Percentiles rank a stretch among this genome's conserved stretches.
Evolutionary conservation across 1,140 invertebrate genomes (phyloP).

Genomic region (Cryptotermes secundus): DNA sequence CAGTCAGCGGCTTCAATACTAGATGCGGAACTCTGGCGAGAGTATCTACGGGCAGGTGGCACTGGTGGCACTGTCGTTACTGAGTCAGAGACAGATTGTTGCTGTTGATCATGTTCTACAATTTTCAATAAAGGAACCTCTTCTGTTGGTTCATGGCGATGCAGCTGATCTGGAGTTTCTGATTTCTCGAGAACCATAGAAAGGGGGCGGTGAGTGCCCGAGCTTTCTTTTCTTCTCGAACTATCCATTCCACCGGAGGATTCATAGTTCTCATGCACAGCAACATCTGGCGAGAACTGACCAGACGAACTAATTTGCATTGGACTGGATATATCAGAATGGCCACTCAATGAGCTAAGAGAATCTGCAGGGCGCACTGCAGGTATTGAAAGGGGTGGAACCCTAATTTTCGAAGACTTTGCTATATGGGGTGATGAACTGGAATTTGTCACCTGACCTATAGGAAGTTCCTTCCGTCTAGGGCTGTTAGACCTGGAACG

Average conservation of each 20-base stretch:
- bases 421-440: neutral
- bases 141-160: neutral
- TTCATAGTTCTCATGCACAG: conserved; percentile 28
- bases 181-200: conserved; percentile 44
- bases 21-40: conserved; percentile 33
- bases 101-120: no score
- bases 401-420: neutral
- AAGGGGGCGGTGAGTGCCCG: conserved; percentile 38
- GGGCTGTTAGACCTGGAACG: conserved; percentile 39
- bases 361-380: conserved; percentile 40
- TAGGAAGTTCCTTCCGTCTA: conserved; percentile 15
- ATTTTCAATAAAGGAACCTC: neutral
- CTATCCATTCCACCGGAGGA: conserved; percentile 40
- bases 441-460: neutral
- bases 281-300: conserved; percentile 22
- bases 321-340: conserved; percentile 40
- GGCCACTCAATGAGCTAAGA: conserved; percentile 43
- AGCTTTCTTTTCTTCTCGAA: conserved; percentile 45
- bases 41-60: conserved; percentile 34
- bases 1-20: conserved; percentile 33
- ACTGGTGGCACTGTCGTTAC: neutral
- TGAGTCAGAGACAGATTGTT: no score
- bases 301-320: conserved; percentile 32
- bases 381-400: neutral
- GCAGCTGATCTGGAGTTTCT: conserved; percentile 36